phyloP scores from a whole-genome alignment of 92 coral and sea anemone species.

The Palythoa grandis region DNA sequence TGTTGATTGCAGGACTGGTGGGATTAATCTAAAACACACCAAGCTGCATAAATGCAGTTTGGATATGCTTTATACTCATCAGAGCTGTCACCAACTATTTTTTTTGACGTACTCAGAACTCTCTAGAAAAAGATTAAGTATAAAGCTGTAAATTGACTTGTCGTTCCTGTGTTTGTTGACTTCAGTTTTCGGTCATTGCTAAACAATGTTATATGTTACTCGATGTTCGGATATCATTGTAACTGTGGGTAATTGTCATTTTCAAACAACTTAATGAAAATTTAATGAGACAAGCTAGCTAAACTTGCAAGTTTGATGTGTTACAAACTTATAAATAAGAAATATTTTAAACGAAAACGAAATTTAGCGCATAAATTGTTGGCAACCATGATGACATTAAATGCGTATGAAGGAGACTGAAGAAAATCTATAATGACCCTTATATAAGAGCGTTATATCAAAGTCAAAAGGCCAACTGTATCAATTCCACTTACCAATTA shows the following conservation, averaged over 20 bases:
- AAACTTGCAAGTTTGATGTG: background rate
- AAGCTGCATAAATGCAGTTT: background rate
- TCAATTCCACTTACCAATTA: conserved; percentile 8
- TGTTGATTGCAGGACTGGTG: background rate
- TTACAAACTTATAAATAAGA: background rate
- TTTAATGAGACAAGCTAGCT: background rate
- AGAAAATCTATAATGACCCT: too few relatives aligned
- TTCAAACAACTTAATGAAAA: conserved; percentile 1
- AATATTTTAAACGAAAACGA: too few relatives aligned
- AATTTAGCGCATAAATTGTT: background rate
- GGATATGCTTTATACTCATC: background rate
- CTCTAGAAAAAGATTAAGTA: background rate
- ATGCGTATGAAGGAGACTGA: background rate
- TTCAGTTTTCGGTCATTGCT: conserved; percentile 16
- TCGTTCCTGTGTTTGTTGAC: background rate
- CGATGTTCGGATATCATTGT: background rate
- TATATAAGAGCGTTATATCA: background rate
- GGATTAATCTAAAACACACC: background rate
- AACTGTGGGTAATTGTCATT: background rate
- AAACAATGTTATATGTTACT: background rate
- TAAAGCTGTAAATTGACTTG: background rate
- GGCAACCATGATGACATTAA: background rate
- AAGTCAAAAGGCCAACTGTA: conserved; percentile 1
- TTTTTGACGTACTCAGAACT: background rate
- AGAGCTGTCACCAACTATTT: background rate